Base-by-base conservation (phyloP, 35 echinoderm and acorn worm species). In the Heliocidaris erythrogramma region DNA sequence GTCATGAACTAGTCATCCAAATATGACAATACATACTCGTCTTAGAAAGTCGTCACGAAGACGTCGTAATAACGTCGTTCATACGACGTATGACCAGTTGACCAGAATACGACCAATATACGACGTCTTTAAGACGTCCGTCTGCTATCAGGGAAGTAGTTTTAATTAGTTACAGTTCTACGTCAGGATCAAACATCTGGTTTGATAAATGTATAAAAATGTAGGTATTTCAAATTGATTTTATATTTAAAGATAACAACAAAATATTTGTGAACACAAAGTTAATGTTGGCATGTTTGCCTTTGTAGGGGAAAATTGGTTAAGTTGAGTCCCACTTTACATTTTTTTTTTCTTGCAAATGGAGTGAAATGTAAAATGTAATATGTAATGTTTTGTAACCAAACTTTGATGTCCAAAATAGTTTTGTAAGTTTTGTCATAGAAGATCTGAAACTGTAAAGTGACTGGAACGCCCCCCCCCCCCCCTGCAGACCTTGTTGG, bases 261-360 rank as follows among this genome's bases (percentile, higher is more conserved):
- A 71, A 13, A 71, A 24, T 13, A 24, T 71, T 71, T 24, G 61
- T 71, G 61, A 13, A 13, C 24, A 71, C 61, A 71, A 11, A 13
- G 61, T 71, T 71, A 13, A 71, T 71, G 61, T 71, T 71, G 61
- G 61, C 61, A 71, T 11, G 61, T 24, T 71, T 11, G n/a, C n/a
- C 61, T 24, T 71, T 71, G 61, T 71, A 71, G 61, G 61, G 61
- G 61, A 71, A 71, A 71, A 24, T 71, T 71, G 61, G 11, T 71
- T 71, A 13, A 71, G 61, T 71, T 11, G 61, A 71, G 61, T 24
- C 61, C 24, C 61, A 71, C 61, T 71, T 71, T 71, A 71, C 61
- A 71, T 71, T 13, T 71, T 71, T 71, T 71, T 71, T 71, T 71
- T 71, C 61, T 71, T 71, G 61, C 61, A 71, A 71, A 71, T 71